These are phyloP conservation scores for Accipiter cooperii DNA, from an alignment of 2,113 vertebrate species.

Conservation along the genomic window DNA sequence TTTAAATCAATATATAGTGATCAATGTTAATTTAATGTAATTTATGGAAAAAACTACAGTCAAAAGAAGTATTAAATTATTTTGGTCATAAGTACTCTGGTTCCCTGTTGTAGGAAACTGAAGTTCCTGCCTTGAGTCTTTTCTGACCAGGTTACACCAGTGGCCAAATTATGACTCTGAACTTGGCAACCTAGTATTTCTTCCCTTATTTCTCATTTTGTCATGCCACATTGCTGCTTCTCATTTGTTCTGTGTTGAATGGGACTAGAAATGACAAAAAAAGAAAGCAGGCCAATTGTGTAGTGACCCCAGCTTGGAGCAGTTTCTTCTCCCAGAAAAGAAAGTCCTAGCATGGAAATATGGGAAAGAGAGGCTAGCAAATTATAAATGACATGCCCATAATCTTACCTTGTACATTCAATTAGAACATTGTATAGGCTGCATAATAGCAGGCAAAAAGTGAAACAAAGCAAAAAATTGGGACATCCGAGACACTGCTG, in stretches of 20 bases:
- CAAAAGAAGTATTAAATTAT: not conserved
- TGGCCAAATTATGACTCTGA: not conserved
- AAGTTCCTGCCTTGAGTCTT: not conserved
- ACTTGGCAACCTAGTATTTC: not conserved
- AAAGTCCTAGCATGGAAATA: not conserved
- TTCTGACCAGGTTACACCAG: not conserved
- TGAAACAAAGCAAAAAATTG: not conserved
- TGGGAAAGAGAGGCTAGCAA: not conserved
- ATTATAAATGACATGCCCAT: not conserved
- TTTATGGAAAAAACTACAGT: not conserved
- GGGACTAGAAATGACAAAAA: not conserved
- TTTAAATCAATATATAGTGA: not conserved
- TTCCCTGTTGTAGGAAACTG: not conserved
- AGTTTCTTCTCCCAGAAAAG: not conserved
- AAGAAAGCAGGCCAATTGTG: not conserved
- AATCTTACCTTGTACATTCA: not conserved
- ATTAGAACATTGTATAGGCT: not conserved
- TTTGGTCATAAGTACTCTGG: not conserved
- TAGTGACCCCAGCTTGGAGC: not conserved
- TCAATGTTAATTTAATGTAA: not conserved
- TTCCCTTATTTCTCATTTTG: not conserved
- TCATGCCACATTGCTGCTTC: not conserved
- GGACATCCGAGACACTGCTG: not conserved
- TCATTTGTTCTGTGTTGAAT: not conserved
- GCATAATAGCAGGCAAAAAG: not conserved